Percentiles rank a stretch among this genome's conserved stretches.
Evolutionary conservation across 1,140 invertebrate genomes (phyloP).

Genomic region (Caerostris extrusa): DNA sequence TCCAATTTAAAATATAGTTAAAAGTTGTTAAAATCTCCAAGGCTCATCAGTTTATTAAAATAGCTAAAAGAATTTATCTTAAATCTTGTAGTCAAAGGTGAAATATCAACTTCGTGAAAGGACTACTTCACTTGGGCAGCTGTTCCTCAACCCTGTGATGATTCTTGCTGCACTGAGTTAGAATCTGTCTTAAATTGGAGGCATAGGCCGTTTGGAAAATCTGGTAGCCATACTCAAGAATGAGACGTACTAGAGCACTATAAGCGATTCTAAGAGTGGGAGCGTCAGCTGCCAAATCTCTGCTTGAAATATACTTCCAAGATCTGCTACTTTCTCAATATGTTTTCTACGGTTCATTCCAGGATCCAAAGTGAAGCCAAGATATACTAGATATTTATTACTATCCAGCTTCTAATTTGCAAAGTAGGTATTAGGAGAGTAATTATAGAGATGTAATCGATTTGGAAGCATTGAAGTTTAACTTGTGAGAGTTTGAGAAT

Average conservation of each 20-base stretch:
- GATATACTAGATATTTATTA: background rate
- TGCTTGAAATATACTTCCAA: background rate
- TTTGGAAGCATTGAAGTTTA: conserved; percentile 20
- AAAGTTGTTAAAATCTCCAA: too few species aligned
- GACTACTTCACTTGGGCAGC: too few species aligned
- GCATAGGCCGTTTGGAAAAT: background rate
- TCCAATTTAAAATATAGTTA: too few species aligned
- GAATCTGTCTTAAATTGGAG: background rate
- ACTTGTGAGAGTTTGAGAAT: background rate
- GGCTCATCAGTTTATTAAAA: too few species aligned
- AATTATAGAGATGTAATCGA: conserved; percentile 33
- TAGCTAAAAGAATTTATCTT: too few species aligned
- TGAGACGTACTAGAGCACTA: background rate
- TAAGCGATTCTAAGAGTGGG: background rate
- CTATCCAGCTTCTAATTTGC: background rate
- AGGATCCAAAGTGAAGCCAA: background rate
- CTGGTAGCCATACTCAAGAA: background rate
- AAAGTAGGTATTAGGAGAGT: background rate
- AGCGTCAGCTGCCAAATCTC: background rate
- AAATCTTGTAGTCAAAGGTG: too few species aligned
- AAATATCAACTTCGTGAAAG: too few species aligned
- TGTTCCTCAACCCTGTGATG: too few species aligned
- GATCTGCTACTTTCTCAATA: background rate
- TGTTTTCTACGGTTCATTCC: background rate
- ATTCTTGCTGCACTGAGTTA: too few species aligned